Percentiles rank a stretch among this genome's conserved stretches.
phyloP scores from a whole-genome alignment of 2,888 invertebrate genomes.

The Gryllus longicercus region DNA sequence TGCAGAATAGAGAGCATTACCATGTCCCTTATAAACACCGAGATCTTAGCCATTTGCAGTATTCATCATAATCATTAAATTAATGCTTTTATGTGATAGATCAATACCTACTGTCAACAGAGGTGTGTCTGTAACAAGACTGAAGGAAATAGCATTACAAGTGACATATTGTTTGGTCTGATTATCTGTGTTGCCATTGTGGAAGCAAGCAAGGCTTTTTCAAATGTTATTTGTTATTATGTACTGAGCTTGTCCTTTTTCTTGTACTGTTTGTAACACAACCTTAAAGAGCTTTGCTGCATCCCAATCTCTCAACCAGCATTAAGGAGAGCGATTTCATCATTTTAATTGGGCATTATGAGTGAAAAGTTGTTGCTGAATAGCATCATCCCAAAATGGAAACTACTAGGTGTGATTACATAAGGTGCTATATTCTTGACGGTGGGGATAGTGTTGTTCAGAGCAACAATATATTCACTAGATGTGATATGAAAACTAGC shows the following conservation, averaged over 20 bases:
- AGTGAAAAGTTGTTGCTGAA: constrained; percentile 4
- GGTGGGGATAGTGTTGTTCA: constrained; percentile 7
- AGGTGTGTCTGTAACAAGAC: constrained; percentile 11
- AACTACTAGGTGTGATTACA: not conserved
- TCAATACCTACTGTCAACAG: constrained; percentile 17
- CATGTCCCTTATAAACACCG: constrained; percentile 22
- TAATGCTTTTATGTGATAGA: constrained; percentile 30
- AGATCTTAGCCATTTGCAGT: constrained; percentile 27
- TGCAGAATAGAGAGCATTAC: constrained; percentile 19
- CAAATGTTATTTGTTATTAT: constrained; percentile 7
- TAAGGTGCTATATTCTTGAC: constrained; percentile 7
- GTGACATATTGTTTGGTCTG: constrained; percentile 17
- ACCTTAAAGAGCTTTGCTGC: not conserved
- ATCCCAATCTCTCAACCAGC: not conserved
- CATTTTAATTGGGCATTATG: constrained; percentile 17
- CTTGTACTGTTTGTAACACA: not conserved
- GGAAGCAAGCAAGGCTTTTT: constrained; percentile 3
- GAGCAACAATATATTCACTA: constrained; percentile 2
- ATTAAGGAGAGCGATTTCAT: not conserved
- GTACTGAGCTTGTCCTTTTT: constrained; percentile 1
- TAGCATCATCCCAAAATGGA: not conserved
- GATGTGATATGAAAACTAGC: constrained; percentile 7
- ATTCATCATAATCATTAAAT: constrained; percentile 21
- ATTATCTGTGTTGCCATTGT: not conserved
- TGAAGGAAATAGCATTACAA: constrained; percentile 2